A percentile compares a stretch with the other conserved stretches of the same genome.
Conservation (phyloP, 2,113 vertebrate genomes). For the Gulo gulo region DNA sequence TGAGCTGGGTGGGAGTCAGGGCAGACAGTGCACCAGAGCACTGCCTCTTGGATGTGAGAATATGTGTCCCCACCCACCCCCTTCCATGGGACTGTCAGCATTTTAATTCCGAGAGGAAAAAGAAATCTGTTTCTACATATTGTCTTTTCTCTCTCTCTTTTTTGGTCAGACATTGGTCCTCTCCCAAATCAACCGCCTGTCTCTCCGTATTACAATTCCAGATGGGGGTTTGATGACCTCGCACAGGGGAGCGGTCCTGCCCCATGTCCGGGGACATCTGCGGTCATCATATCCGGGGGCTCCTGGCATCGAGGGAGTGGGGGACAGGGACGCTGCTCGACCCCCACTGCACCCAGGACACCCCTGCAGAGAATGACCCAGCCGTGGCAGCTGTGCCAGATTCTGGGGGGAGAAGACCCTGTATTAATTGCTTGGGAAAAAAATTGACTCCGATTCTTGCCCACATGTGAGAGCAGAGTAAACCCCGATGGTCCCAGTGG, state of each 20-base stretch:
- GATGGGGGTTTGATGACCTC: no score
- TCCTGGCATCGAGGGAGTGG: no score
- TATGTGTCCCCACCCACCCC: not conserved
- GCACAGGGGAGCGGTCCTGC: not conserved
- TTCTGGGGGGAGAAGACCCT: not conserved
- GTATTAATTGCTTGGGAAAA: not conserved
- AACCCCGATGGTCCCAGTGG: fast-evolving
- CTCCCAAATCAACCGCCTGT: not conserved
- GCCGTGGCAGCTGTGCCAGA: fast-evolving
- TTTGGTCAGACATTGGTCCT: not conserved
- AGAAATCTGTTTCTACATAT: not conserved
- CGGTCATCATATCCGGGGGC: not conserved
- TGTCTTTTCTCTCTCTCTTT: not conserved
- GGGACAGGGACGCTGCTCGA: not conserved
- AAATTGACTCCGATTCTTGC: not conserved
- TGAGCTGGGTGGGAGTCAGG: fast-evolving
- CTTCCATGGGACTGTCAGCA: not conserved
- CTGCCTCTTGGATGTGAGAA: not conserved
- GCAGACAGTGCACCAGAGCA: fast-evolving
- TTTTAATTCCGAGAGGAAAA: not conserved
- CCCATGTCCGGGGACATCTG: not conserved
- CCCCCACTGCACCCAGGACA: fast-evolving
- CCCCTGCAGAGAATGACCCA: not conserved
- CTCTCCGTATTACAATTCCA: not conserved
- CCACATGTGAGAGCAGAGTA: no score